Base-by-base conservation (phyloP, 1,140 invertebrate species). In the Penaeus chinensis region DNA sequence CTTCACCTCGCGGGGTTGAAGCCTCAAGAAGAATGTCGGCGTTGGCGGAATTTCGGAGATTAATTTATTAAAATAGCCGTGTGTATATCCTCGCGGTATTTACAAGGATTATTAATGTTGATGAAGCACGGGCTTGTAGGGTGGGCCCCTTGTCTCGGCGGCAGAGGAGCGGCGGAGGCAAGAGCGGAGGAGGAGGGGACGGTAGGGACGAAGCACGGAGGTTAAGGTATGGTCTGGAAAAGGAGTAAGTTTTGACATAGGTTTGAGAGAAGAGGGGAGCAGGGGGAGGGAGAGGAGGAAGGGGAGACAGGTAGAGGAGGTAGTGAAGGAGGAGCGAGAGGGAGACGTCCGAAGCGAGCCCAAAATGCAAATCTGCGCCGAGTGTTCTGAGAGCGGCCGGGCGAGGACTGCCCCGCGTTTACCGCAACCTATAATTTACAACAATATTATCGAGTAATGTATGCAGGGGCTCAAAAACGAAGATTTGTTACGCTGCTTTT, bases 221-320 rank as follows among this genome's bases (percentile, higher is more conserved):
- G 77, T 8, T 4, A 47, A 54, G 24, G 77, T 60, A 79, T 79
- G 42, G 16, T 63, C 24, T 62, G 62, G 20, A 63, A 63, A 65
- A 66, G 54, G 61, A 37, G 54, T 65, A 32, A 37, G 63, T 63
- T 63, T 22, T 47, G 74, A 77, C 42, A 81, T 42, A 81, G 54
- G 79, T 60, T 54, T 32, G 80, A 82, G 80, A 82, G 80, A 82
- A 62, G 63, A 62, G 61, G 32, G 65, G 80, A 81, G 79, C 60
- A 61, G 63, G 79, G 63, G 60, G 79, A 81, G 79, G 61, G 79
- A 63, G 60, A 19, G 62, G 63, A 63, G 60, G 60, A n/a, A 65
- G n/a, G n/a, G 32, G 66, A 8, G 54, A 16, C 54, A 54, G 54
- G 54, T 54, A 54, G 54, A 13, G 54, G 54, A 54, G 54, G 54